These are phyloP conservation scores for Scotopteryx bipunctaria DNA, from an alignment of 2,888 invertebrate species.

Conservation along the genomic window DNA sequence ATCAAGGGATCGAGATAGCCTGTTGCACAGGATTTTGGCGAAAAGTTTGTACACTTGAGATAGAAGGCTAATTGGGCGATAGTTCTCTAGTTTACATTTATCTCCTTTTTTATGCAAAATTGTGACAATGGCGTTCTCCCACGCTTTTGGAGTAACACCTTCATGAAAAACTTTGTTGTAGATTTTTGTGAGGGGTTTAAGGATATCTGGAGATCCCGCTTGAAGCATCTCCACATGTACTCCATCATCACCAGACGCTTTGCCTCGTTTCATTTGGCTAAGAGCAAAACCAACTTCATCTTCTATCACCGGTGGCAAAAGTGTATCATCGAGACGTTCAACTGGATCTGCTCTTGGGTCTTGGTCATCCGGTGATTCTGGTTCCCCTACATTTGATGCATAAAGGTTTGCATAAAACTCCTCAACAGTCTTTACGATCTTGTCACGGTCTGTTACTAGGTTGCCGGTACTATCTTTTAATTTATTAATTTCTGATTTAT, in stretches of 20 bases:
- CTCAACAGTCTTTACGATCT: neutral
- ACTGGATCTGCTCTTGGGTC: neutral
- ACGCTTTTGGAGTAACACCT: too few species aligned
- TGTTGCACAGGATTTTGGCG: too few species aligned
- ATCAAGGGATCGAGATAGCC: too few species aligned
- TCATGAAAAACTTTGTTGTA: too few species aligned
- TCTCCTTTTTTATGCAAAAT: too few species aligned
- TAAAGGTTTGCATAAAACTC: neutral
- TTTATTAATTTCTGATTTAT: neutral
- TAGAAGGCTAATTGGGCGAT: too few species aligned
- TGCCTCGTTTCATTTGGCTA: conserved; percentile 1
- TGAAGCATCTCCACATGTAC: too few species aligned
- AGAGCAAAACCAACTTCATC: neutral
- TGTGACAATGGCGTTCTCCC: too few species aligned
- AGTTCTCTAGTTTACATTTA: too few species aligned
- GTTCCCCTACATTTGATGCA: neutral
- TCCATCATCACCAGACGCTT: conserved; percentile 1
- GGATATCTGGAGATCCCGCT: too few species aligned
- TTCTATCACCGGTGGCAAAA: neutral
- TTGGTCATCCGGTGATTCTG: neutral
- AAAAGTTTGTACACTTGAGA: too few species aligned
- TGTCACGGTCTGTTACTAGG: neutral
- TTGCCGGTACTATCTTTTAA: neutral
- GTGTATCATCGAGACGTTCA: neutral
- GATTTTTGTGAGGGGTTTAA: too few species aligned